phyloP scores from a whole-genome alignment of 2,113 vertebrate species.

The sheep (Ovis aries) region ARS-UI_Ramb_v3.0 NC_056055.1:223713001-223713500 shows the following conservation, averaged over 20 bases:
- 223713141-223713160: conserved; percentile 11
- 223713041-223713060: not conserved
- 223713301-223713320: conserved; percentile 34
- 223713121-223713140: conserved; percentile 66
- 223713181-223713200: not conserved
- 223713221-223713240: not conserved
- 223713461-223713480: not conserved
- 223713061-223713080: conserved; percentile 58
- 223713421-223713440: not conserved
- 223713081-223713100: conserved; percentile 63
- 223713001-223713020: conserved; percentile 82
- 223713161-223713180: conserved; percentile 43
- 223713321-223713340: not conserved
- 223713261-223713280: conserved; percentile 34
- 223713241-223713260: conserved; percentile 31
- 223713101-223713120: conserved; percentile 68
- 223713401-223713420: conserved; percentile 8
- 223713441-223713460: not conserved
- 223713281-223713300: not conserved
- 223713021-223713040: conserved; percentile 70
- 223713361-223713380: conserved; percentile 32
- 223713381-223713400: conserved; percentile 26
- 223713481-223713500: not conserved
- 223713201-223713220: conserved; percentile 19
- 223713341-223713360: conserved; percentile 21